A percentile compares a stretch with the other conserved stretches of the same genome.
Evolutionary conservation across 1,140 invertebrate species (phyloP).

Genomic region (Aphelinus atriplicis): DNA sequence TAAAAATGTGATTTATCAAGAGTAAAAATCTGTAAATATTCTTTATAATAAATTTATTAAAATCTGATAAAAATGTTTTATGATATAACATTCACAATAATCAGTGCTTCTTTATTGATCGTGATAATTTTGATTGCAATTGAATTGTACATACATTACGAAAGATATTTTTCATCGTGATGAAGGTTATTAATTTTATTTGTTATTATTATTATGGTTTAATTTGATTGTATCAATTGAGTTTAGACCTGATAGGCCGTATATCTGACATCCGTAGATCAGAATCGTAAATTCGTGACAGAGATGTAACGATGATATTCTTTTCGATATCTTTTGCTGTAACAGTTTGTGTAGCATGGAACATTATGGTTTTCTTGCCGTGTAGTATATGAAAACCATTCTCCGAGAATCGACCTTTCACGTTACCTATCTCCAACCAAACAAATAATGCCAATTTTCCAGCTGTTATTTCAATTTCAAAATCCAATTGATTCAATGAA

Average conservation of each 20-base stretch:
- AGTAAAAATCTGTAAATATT: slow-evolving; percentile 18
- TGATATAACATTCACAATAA: slow-evolving; percentile 44
- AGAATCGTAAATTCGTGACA: slow-evolving; percentile 51
- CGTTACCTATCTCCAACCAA: slow-evolving; percentile 68
- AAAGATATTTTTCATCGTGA: slow-evolving; percentile 51
- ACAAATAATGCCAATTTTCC: slow-evolving; percentile 72
- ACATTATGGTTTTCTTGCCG: slow-evolving; percentile 45
- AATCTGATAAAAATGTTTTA: slow-evolving; percentile 39
- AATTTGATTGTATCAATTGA: background rate
- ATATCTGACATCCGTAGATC: slow-evolving; percentile 21
- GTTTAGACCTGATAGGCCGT: slow-evolving; percentile 8
- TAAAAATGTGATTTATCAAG: slow-evolving; percentile 16
- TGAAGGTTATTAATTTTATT: slow-evolving; percentile 26
- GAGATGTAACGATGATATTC: slow-evolving; percentile 48
- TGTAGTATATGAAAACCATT: slow-evolving; percentile 71
- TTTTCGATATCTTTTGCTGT: slow-evolving; percentile 40
- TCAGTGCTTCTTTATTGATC: slow-evolving; percentile 42
- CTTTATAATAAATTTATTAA: slow-evolving; percentile 29
- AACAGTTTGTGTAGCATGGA: slow-evolving; percentile 43
- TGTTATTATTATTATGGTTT: background rate
- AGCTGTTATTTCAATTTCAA: slow-evolving; percentile 60
- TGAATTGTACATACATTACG: slow-evolving; percentile 56
- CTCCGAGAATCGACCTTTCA: slow-evolving; percentile 70
- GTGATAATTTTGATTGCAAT: slow-evolving; percentile 49
- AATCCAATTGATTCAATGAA: slow-evolving; percentile 47